Base-by-base conservation (phyloP, 2,113 vertebrate species). In the Ptilorrhoa leucosticta region DNA sequence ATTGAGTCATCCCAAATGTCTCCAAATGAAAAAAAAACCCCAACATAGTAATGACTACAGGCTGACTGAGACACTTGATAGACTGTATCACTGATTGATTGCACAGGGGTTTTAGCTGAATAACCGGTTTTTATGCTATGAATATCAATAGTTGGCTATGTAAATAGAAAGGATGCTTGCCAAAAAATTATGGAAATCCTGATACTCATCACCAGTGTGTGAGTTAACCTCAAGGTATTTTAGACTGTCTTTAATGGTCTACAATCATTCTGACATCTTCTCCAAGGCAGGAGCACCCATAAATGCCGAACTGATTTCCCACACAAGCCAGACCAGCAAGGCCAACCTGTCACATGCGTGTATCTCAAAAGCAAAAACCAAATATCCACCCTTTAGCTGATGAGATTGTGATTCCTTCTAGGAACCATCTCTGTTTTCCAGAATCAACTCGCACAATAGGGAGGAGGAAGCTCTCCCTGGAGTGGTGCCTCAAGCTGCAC, bases 131-230 rank as follows among this genome's bases (percentile, higher is more conserved):
- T 92, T 90, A 64, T 78, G 45, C 76, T 65, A 64, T 69, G 51
- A 96, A 95, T 92, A 89, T 63, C 71, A 87, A 83, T 45, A 84
- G 76, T 72, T 80, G 71, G 68, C 77, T 88, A 94, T 78, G 82
- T 72, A 95, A 95, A 92, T 57, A 93, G 53, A 69, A 60, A 70
- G 60, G 37, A 80, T 47, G 87, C 53, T 75, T 91, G 86, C 87
- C 86, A 94, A 90, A 92, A 45, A 95, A 79, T 93, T 96, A 83
- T 71, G 86, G 72, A 95, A 96, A 95, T 89, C 45, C 61, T 79
- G 69, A 69, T 79, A 33, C 48, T 81, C 82, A 82, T 91, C 90
- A 89, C 35, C 77, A 75, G 31, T 18, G 39, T 76, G 58, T 30
- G 42, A 94, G 53, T 90, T 90, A 87, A 88, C 70, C 66, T 87